Evolutionary conservation across 2,888 invertebrate genomes (phyloP).

Genomic region (Aphelenchoides bicaudatus): DNA sequence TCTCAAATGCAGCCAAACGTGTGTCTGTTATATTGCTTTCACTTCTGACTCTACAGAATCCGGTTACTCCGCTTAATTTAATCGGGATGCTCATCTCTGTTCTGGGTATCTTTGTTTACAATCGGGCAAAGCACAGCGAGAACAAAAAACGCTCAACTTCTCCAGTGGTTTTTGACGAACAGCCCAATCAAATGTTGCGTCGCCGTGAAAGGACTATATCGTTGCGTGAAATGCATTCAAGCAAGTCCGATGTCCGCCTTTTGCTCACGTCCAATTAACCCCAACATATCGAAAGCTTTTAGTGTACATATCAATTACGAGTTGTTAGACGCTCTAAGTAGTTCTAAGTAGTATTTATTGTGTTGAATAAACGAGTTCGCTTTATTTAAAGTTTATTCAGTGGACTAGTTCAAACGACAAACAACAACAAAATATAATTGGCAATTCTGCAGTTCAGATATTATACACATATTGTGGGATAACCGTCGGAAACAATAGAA

Average conservation of each 20-base stretch:
- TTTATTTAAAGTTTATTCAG: too few relatives aligned
- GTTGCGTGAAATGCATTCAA: constrained; percentile 1
- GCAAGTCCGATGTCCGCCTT: constrained; percentile 3
- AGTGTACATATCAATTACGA: too few relatives aligned
- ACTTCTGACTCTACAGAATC: constrained; percentile 80
- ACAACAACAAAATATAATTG: too few relatives aligned
- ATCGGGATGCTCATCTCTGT: constrained; percentile 86
- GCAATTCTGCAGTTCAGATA: too few relatives aligned
- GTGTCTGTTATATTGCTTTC: constrained; percentile 77
- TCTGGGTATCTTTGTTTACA: constrained; percentile 82
- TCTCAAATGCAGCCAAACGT: constrained; percentile 84
- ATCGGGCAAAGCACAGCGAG: constrained; percentile 68
- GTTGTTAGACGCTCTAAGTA: too few relatives aligned
- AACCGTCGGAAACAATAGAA: too few relatives aligned
- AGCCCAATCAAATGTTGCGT: neutral
- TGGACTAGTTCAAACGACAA: too few relatives aligned
- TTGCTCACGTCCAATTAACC: neutral
- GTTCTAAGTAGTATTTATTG: too few relatives aligned
- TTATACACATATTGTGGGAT: too few relatives aligned
- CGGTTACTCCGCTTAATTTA: constrained; percentile 79
- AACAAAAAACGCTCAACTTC: constrained; percentile 15
- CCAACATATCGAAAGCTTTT: too few relatives aligned
- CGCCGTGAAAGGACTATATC: neutral
- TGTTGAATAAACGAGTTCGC: too few relatives aligned
- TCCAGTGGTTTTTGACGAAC: constrained; percentile 8